Base-by-base conservation (phyloP, 2,797 vertebrate genomes). In the Rhadinocentrus ornatus region DNA sequence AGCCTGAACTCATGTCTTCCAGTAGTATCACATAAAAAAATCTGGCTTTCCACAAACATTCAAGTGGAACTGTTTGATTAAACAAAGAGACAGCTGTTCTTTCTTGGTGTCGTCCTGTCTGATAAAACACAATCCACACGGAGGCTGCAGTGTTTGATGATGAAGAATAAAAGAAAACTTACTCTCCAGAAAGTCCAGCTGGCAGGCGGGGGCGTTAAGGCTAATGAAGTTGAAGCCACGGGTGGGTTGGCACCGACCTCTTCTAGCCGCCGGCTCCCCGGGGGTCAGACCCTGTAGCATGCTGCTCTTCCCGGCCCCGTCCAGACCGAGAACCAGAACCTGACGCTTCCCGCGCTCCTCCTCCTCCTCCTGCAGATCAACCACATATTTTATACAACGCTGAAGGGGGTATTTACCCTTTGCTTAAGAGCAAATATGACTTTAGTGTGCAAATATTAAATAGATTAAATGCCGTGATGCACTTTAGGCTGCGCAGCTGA, bases 141-240 rank as follows among this genome's bases (percentile, higher is more conserved):
- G 64, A 62, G 26, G 15, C 37, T 0, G 18, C 26, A 24, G 9
- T 16, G 32, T 61, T 61, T 54, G 56, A 59, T 62, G 58, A 9
- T 0, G 5, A 63, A 3, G 5, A 31, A 73, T 32, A 15, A 64
- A 85, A 70, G 39, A n/a, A 44, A 12, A 39, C 94, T 94, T 94
- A 98, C 97, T 96, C 86, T 98, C 96, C 79, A 97, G 92, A 77
- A 98, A 95, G 89, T 97, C 94, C 65, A 97, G 92, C 90, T 96
- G 92, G 74, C 96, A 94, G 74, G 91, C 79, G 16, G 85, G 91
- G 6, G 90, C 88, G 7, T 78, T 90, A 39, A 97, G 89, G 66
- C 95, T 94, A 71, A 96, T 94, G 29, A 96, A 96, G 91, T 96
- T 97, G 87, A 98, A 98, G 75, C 96, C 96, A 0, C 92, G 91